Evolutionary conservation across 2,113 vertebrate species (phyloP), one percentile per base, ranked within the genome.

Genomic region (Pantherophis guttatus): DNA sequence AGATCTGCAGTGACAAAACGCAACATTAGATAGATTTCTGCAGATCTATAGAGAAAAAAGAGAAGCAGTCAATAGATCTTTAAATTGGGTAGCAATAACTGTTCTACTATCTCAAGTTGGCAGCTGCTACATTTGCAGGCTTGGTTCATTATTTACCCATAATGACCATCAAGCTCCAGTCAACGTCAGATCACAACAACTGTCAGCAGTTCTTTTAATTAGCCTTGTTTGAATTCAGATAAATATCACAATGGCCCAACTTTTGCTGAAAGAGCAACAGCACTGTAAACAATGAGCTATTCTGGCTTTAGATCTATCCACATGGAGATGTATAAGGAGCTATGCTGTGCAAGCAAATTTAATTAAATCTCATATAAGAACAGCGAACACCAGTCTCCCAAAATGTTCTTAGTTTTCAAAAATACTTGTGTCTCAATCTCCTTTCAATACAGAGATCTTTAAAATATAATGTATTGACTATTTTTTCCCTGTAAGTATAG

Each of bases 111-210:
- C 97, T 97, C 97, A 98, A 97, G 97, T 97, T 98, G 97, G 98
- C 98, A 98, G 98, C 98, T 98, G 98, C 98, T 98, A 96, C 97
- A 98, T 98, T 98, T 98, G 98, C 98, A 98, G 98, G 97, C 98
- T 96, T 97, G 98, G 97, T 98, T 98, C 98, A 98, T 98, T 98
- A 98, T 98, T 98, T 98, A 98, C 98, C 98, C 98, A 98, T 98
- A 98, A 98, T 98, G 98, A 98, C 98, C 98, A 98, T 98, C 98
- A 98, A 98, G 98, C 98, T 98, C 97, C 98, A 98, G 98, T 98
- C 98, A 98, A 98, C 97, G 97, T 98, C 98, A 97, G 97, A 98
- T 98, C 98, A 98, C 98, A 98, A 98, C 98, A 98, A 98, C 98
- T 98, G 98, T 98, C 98, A 98, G 98, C 97, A 97, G 98, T 97